Base-by-base conservation (phyloP, 2,888 invertebrate species). In the Pollenia griseotomentosa region DNA sequence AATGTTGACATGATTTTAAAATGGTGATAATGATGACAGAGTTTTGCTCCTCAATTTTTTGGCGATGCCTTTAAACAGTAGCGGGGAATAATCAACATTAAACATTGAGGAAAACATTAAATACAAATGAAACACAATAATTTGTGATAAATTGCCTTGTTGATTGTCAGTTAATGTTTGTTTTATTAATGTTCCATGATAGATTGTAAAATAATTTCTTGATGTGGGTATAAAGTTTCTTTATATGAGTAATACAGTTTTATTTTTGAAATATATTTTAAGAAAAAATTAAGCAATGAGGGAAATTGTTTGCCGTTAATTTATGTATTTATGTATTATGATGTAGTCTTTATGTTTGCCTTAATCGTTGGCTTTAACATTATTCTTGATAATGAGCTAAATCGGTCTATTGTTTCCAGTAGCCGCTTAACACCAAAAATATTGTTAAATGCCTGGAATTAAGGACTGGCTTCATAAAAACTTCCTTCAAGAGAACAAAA, bases 141-240 rank as follows among this genome's bases (percentile, higher is more conserved):
- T 87, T 87, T 87, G 84, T 78, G 57, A 84, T 87, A 87, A 84
- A 87, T 84, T 84, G 78, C 68, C 73, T 57, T 70, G 84, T 57
- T 68, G 84, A 87, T 78, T 87, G 84, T 70, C 73, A 83, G 51
- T 59, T 59, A 84, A 82, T 84, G 78, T 87, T 84, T 63, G 53
- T 82, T 74, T 73, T 87, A 51, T 78, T 81, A 84, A 82, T 78
- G 78, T 82, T 74, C 44, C 8, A 19, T 73, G 57, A 84, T 86
- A 86, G 53, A 86, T 83, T 55, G 70, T 70, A 59, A 74, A 83
- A 75, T 79, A 83, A 79, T 75, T 79, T 80, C 53, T 61, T 53
- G 42, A 61, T 55, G 70, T 51, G 44, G 63, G 42, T 46, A 42
- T 7, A 10, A 12, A 23, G 23, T 59, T 0, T 33, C 40, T 33